Evolutionary conservation across 64 coral and sea anemone species (phyloP), one percentile per base, ranked within the genome.

Genomic region (Montipora sp.): DNA sequence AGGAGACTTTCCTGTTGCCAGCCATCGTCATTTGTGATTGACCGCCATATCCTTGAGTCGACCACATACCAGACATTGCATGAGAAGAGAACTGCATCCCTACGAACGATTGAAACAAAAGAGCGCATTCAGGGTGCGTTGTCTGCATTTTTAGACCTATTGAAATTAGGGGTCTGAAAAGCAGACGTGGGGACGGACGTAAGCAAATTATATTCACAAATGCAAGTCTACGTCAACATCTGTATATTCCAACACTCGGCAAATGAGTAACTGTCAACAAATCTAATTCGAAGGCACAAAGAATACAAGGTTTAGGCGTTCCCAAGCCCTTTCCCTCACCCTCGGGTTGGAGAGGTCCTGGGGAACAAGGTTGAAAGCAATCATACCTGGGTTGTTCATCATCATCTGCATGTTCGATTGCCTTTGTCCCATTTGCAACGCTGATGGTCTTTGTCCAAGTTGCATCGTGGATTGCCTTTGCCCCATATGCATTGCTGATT

Each of bases 61-160:
- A 22, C 82, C 82, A 85, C 65, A 85, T 71, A 5, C 8, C 36
- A 47, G 82, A 51, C 82, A 72, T 85, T 22, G 82, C 82, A 50
- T 85, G 66, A 7, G 61, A 36, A 15, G 82, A 71, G 10, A 71
- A 85, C 8, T 71, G 46, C 82, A 71, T 14, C 19, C 45, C 46
- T 78, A 19, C 1, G 48, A 78, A 49, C 12, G 45, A 75, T 45
- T 8, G 8, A 11, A 19, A 78, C 1, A 45, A 15, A 2, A 76
- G 0, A 76, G 46, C 11, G 2, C 7, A 14, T 47, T 45, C 7
- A 74, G 7, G 4, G n/a, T 4, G 71, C 6, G 22, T 24, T 74
- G 53, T 3, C 53, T 36, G 36, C 36, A 36, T 36, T 36, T 36
- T 36, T 36, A 36, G 36, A 36, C 36, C 36, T 36, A 36, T 36